phyloP scores from a whole-genome alignment of 2,113 vertebrate genomes.

The Corythornis vintsioides region DNA sequence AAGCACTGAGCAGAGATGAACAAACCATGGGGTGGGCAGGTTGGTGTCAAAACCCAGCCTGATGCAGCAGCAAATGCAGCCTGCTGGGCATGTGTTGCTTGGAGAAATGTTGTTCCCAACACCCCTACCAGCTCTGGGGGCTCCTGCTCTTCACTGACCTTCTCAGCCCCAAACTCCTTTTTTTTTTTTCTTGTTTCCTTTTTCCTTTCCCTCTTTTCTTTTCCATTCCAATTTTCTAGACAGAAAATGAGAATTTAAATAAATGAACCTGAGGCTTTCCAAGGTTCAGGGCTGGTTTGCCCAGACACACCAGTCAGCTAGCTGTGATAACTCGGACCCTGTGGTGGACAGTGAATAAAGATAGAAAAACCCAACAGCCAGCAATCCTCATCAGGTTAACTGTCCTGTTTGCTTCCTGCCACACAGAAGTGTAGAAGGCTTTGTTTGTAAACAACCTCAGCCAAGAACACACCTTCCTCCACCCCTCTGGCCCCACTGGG shows the following conservation, averaged over 20 bases:
- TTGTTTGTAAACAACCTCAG: background rate
- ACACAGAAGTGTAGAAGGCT: background rate
- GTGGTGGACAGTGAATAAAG: background rate
- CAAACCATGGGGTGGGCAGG: background rate
- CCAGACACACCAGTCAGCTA: background rate
- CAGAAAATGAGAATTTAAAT: conserved; percentile 25
- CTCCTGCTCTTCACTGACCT: background rate
- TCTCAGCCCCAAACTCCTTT: background rate
- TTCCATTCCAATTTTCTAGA: background rate
- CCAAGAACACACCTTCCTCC: background rate
- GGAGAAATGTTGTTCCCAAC: background rate
- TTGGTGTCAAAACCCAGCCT: background rate
- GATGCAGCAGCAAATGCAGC: background rate
- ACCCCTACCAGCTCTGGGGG: background rate
- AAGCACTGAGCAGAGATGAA: background rate
- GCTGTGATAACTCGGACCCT: conserved; percentile 11
- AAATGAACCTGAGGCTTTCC: conserved; percentile 15
- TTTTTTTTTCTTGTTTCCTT: background rate
- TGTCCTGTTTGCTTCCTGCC: background rate
- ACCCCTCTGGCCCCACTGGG: background rate
- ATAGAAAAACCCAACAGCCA: background rate
- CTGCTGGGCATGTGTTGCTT: fast-evolving
- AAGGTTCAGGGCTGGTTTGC: background rate
- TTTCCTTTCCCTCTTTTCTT: no score
- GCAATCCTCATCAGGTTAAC: conserved; percentile 33